Base-by-base conservation (phyloP, 1,140 invertebrate genomes). In the Conus betulinus region DNA sequence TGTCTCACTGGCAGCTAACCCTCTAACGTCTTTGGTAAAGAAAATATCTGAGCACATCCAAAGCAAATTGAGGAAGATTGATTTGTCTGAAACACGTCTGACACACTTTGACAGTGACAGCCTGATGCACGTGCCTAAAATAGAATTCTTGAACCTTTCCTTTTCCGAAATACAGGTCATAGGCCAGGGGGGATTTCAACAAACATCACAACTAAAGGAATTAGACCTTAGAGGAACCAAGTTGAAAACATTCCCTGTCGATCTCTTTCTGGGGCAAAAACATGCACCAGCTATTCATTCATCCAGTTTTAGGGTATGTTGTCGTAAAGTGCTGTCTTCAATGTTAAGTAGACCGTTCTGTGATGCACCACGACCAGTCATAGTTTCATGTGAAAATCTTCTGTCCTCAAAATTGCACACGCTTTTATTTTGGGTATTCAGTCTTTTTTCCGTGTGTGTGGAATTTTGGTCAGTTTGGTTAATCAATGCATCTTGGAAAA, bases 301-400 rank as follows among this genome's bases (percentile, higher is more conserved):
- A 27, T 90, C 90, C 63, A 74, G 52, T 2, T 91, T 82, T 67
- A 84, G 67, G 15, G 55, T 92, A 27, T 92, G 91, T 71, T 92
- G 91, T 85, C 53, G 13, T 20, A 25, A 71, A 20, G 53, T 88
- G 4, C 88, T 88, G 86, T 89, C 90, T n/a, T 11, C 27, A 5
- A 20, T 67, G 13, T 87, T 90, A 17, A 25, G 84, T 23, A 23
- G 15, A 5, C 20, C 20, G 15, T 11, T n/a, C 0, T 83, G 81
- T 53, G 20, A 81, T 25, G 84, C 88, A 15, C 88, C 88, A n/a
- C 53, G 23, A 4, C 74, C 85, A 15, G 78, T 88, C 67, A 88
- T 92, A 39, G 91, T 91, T 8, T 92, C 92, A 3, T 92, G 92
- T 81, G 84, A 85, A 27, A 84, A 92, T 67, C 78, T 92, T 25